Conservation (phyloP, 1,140 invertebrate genomes). For the Diuraphis noxia region DNA sequence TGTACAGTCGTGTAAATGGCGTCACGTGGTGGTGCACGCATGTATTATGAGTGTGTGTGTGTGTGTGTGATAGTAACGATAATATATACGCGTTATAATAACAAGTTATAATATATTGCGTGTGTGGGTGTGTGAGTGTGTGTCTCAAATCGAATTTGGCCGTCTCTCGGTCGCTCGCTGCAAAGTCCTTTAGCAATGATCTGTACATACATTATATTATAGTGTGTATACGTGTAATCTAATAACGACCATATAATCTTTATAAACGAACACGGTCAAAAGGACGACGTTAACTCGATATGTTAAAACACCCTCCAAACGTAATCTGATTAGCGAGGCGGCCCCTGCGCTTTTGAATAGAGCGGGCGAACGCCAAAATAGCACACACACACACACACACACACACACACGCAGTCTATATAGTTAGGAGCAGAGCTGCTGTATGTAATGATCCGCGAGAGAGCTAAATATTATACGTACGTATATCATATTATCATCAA, state of each 20-base stretch:
- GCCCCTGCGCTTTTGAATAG: not conserved
- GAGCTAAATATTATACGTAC: not conserved
- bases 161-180: not conserved
- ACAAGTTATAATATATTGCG: not conserved
- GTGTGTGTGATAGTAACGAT: not conserved
- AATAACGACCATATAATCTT: slow-evolving; percentile 52
- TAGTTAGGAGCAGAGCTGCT: not conserved
- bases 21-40: not conserved
- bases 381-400: not conserved
- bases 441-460: not conserved
- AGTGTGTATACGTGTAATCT: not conserved
- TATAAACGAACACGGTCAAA: slow-evolving; percentile 46
- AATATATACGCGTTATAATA: not conserved
- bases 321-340: slow-evolving; percentile 35
- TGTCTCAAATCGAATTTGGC: slow-evolving; percentile 38
- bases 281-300: slow-evolving; percentile 52
- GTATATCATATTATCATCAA: not conserved
- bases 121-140: not conserved
- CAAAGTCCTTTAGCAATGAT: not conserved
- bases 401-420: not conserved
- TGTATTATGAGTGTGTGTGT: too few species aligned
- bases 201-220: not conserved
- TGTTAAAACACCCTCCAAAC: slow-evolving; percentile 20
- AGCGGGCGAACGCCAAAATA: not conserved
- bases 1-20: not conserved